Conservation (phyloP, 1,140 invertebrate genomes). For the Drosophila parabipectinata region DNA sequence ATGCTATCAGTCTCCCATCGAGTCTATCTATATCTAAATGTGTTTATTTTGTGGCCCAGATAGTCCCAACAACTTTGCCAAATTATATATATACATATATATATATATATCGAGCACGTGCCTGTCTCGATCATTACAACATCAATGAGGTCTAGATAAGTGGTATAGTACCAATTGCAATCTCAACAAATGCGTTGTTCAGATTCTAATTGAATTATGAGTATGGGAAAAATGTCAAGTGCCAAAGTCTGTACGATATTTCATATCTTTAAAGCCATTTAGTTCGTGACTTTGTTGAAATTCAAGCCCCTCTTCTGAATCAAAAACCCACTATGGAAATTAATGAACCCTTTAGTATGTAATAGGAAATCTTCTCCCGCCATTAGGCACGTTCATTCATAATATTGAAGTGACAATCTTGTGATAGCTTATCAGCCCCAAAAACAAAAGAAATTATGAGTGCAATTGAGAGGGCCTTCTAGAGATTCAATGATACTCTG, state of each 20-base stretch:
- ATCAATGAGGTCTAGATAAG: not conserved
- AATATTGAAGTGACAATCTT: no score
- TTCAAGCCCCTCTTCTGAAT: no score
- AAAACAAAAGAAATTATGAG: slow-evolving; percentile 2
- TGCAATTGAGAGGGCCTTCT: slow-evolving; percentile 5
- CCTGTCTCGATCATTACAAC: not conserved
- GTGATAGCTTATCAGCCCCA: not conserved
- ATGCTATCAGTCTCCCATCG: slow-evolving; percentile 3
- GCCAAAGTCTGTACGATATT: not conserved
- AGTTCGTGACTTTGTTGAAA: not conserved
- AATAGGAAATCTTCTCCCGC: no score
- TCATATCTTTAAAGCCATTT: not conserved
- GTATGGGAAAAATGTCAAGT: not conserved
- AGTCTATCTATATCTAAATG: slow-evolving; percentile 7
- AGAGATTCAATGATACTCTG: not conserved
- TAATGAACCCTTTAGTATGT: no score
- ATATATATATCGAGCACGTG: slow-evolving; percentile 29
- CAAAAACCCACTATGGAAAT: not conserved
- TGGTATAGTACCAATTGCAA: not conserved
- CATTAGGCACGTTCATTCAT: not conserved
- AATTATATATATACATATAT: slow-evolving; percentile 2
- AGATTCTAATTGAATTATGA: slow-evolving; percentile 1
- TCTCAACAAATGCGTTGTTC: not conserved
- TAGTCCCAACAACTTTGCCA: no score
- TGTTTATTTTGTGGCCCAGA: no score